Conservation (phyloP, 2,797 vertebrate genomes). For the Rhinella marina region DNA sequence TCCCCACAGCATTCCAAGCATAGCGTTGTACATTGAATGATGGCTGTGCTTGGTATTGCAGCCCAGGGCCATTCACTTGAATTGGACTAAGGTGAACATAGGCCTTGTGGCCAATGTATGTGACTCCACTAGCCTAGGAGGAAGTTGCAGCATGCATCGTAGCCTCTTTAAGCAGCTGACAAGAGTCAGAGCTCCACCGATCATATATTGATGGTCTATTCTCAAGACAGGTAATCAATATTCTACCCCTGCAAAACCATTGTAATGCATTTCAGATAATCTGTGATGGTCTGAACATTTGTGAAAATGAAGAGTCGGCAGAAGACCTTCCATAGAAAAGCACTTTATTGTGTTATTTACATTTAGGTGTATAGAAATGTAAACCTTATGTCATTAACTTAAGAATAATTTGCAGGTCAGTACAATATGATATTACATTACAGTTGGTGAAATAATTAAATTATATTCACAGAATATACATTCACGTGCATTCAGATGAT, state of each 20-base stretch:
- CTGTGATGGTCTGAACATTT: background rate
- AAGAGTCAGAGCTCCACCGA: too few species aligned
- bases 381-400: conserved; percentile 75
- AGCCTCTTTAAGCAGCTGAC: too few species aligned
- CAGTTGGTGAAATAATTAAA: conserved; percentile 73
- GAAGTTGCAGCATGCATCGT: too few species aligned
- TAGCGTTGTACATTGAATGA: too few species aligned
- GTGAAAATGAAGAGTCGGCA: background rate
- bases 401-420: conserved; percentile 70
- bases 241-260: background rate
- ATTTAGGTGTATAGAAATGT: conserved; percentile 78
- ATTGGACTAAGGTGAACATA: too few species aligned
- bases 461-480: conserved; percentile 86
- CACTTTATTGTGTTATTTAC: conserved; percentile 78
- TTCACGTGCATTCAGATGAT: conserved; percentile 66
- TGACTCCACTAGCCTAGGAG: too few species aligned
- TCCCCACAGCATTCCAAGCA: too few species aligned
- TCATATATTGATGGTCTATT: too few species aligned
- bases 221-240: too few species aligned
- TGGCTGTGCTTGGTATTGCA: too few species aligned
- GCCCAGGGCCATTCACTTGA: too few species aligned
- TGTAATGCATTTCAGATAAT: background rate
- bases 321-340: conserved; percentile 68
- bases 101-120: too few species aligned
- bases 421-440: conserved; percentile 73